phyloP scores from a whole-genome alignment of 2,113 vertebrate genomes.

The Tor tambroides region DNA sequence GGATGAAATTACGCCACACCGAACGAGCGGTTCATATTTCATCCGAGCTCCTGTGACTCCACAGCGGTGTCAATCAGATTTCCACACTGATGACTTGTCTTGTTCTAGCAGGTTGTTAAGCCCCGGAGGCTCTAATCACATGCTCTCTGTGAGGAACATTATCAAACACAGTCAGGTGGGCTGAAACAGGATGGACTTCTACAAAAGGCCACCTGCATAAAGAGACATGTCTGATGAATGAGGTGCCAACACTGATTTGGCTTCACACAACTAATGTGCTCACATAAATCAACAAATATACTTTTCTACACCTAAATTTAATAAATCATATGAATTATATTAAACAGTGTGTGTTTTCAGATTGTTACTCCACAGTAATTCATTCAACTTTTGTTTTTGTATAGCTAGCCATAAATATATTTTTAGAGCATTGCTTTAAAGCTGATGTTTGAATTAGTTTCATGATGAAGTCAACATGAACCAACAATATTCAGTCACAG shows the following conservation, averaged over 20 bases:
- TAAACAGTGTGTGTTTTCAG: background rate
- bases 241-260: background rate
- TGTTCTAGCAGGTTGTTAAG: conserved; percentile 38
- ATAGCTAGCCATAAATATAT: no score
- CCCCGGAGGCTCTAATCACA: background rate
- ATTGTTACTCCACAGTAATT: background rate
- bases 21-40: background rate
- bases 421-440: no score
- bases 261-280: background rate
- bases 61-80: background rate
- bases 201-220: conserved; percentile 43
- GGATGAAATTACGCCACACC: conserved; percentile 1
- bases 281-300: background rate
- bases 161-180: conserved; percentile 42
- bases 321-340: background rate
- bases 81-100: conserved; percentile 39
- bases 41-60: conserved; percentile 7
- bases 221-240: conserved; percentile 19
- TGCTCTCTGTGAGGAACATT: conserved; percentile 1
- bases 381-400: background rate
- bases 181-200: conserved; percentile 11
- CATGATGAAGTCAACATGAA: no score
- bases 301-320: background rate
- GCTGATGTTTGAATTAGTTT: no score
- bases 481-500: no score